Conservation (phyloP, 2,888 invertebrate species). For the Phymatocera aterrima region DNA sequence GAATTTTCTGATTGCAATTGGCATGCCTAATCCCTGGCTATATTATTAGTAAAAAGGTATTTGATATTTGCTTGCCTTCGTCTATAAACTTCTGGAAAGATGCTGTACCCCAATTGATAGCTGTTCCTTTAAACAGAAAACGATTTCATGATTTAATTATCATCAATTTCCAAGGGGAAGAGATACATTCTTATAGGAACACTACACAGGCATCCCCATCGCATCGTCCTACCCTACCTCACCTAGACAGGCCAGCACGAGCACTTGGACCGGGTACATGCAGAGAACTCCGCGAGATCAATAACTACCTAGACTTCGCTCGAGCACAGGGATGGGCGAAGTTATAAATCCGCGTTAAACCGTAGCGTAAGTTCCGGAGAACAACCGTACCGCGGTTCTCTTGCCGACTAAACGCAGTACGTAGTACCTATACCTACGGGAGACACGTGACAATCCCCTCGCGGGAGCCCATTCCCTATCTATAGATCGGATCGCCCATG, state of each 20-base stretch:
- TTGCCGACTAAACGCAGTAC: not conserved
- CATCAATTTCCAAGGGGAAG: constrained; percentile 17
- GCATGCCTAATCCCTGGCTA: constrained; percentile 31
- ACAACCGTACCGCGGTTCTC: not conserved
- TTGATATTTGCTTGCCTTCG: constrained; percentile 45
- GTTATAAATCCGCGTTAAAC: constrained; percentile 34
- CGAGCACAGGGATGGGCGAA: constrained; percentile 13
- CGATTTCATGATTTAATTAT: constrained; percentile 33
- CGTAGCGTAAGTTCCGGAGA: constrained; percentile 27
- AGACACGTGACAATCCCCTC: constrained; percentile 11
- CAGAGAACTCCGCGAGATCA: constrained; percentile 26
- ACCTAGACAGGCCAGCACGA: not conserved
- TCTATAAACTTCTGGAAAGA: constrained; percentile 46
- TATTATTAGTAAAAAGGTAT: constrained; percentile 38
- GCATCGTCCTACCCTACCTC: not conserved
- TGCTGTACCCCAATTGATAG: constrained; percentile 46
- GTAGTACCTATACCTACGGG: too few relatives aligned
- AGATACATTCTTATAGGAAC: constrained; percentile 4
- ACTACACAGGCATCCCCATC: not conserved
- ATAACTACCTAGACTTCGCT: constrained; percentile 19
- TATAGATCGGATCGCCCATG: constrained; percentile 6
- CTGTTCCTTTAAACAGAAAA: constrained; percentile 46
- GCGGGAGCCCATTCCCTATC: not conserved
- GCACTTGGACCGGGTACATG: not conserved
- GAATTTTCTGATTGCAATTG: not conserved